Evolutionary conservation across 2,113 vertebrate species (phyloP).

Genomic region (Salvelinus namaycush): DNA sequence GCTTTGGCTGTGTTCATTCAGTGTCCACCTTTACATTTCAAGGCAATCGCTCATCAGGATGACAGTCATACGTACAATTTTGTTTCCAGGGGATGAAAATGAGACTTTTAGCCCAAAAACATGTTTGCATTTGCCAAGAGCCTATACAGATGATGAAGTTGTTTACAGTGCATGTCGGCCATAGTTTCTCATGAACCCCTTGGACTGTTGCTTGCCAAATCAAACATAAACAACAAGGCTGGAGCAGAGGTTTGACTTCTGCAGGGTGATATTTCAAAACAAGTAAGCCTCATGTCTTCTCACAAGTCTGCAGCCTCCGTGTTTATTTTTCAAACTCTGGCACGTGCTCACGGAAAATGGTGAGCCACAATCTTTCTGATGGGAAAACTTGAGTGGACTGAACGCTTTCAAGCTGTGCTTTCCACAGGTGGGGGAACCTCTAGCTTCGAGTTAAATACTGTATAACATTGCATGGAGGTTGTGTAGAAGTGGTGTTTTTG

Average conservation of each 20-base stretch:
- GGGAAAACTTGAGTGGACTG: neutral
- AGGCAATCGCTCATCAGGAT: neutral
- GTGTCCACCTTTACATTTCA: neutral
- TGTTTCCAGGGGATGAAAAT: too few species aligned
- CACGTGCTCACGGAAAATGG: slow-evolving; percentile 24
- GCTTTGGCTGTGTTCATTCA: neutral
- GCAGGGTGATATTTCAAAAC: neutral
- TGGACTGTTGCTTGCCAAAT: slow-evolving; percentile 44
- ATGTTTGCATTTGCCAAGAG: neutral
- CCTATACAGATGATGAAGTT: slow-evolving; percentile 12
- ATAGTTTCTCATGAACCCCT: slow-evolving; percentile 62
- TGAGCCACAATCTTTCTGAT: neutral
- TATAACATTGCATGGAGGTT: too few species aligned
- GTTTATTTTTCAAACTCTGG: slow-evolving; percentile 26
- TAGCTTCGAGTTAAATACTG: too few species aligned
- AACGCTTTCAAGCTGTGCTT: too few species aligned
- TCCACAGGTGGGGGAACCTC: neutral
- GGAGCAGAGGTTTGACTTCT: neutral
- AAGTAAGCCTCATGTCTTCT: slow-evolving; percentile 1
- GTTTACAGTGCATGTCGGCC: slow-evolving; percentile 23
- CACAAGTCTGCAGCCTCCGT: slow-evolving; percentile 2
- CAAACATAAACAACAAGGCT: slow-evolving; percentile 51
- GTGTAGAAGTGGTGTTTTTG: neutral
- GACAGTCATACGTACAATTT: too few species aligned
- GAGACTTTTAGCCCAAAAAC: neutral